phyloP scores from a whole-genome alignment of 2,113 vertebrate genomes.

The Bagarius yarrelli region DNA sequence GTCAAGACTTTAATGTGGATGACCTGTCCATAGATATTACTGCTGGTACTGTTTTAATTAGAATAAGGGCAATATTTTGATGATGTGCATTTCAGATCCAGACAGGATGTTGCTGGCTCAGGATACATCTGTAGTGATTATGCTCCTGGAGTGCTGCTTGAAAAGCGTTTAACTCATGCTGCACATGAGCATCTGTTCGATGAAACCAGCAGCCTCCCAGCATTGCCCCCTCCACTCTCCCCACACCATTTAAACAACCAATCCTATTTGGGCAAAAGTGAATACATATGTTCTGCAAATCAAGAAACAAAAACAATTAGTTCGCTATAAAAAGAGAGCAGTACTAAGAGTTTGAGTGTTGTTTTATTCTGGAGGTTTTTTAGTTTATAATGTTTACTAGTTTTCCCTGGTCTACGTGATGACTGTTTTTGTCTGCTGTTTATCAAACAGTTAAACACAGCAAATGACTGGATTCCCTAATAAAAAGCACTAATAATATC shows the following conservation, averaged over 20 bases:
- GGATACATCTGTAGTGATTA: slow-evolving; percentile 52
- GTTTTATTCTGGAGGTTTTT: background rate
- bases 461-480: background rate
- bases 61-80: slow-evolving; percentile 25
- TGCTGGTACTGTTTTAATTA: slow-evolving; percentile 22
- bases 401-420: background rate
- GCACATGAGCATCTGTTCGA: slow-evolving; percentile 46
- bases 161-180: slow-evolving; percentile 49
- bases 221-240: background rate
- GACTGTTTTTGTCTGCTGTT: background rate
- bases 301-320: background rate
- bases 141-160: slow-evolving; percentile 47
- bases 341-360: background rate
- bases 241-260: slow-evolving; percentile 2
- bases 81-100: slow-evolving; percentile 13
- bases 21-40: slow-evolving; percentile 18
- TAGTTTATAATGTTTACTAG: background rate
- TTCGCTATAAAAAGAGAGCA: background rate
- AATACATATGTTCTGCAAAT: slow-evolving; percentile 33
- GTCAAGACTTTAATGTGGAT: background rate
- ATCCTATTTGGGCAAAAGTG: slow-evolving; percentile 5
- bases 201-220: slow-evolving; percentile 38
- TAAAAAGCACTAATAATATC: background rate
- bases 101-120: slow-evolving; percentile 44
- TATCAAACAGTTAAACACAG: background rate